These are phyloP conservation scores for Oreochromis mossambicus DNA, from an alignment of 2,797 vertebrate genomes.

Conservation along the genomic window DNA sequence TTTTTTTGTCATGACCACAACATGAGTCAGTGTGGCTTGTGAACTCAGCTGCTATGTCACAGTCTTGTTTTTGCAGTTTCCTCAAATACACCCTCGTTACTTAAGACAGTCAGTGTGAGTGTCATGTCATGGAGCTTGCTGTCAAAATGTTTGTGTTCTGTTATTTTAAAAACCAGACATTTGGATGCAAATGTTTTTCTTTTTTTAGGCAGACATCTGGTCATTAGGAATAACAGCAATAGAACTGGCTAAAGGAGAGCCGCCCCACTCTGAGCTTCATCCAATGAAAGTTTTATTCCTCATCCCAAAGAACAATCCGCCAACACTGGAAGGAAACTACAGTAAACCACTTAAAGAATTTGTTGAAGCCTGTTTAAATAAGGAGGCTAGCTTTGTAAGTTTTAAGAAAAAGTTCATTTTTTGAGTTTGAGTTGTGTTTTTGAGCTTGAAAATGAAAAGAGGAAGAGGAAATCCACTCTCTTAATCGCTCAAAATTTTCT, in stretches of 20 bases:
- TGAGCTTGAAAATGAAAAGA: not conserved
- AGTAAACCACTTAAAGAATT: conserved; percentile 97
- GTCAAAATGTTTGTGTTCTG: not conserved
- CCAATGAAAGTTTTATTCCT: conserved; percentile 99
- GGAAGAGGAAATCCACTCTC: not conserved
- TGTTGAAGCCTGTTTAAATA: conserved; percentile 95
- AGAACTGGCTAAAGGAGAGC: conserved; percentile 95
- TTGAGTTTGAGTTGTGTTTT: not conserved
- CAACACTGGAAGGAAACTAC: conserved; percentile 95
- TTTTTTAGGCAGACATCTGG: conserved; percentile 95
- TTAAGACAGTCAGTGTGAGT: not conserved
- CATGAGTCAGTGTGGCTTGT: conserved; percentile 20
- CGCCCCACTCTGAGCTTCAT: conserved; percentile 94
- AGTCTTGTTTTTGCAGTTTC: not conserved
- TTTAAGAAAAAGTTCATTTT: conserved; percentile 49
- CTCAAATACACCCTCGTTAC: conserved; percentile 16
- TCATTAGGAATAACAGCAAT: conserved; percentile 97
- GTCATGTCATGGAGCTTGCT: not conserved
- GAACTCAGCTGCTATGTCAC: not conserved
- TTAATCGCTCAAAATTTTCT: not conserved
- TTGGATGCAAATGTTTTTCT: conserved; percentile 2
- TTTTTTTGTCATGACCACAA: conserved; percentile 39
- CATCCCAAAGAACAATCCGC: conserved; percentile 98
- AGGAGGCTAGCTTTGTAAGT: conserved; percentile 98
- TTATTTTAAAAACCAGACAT: not conserved